These are phyloP conservation scores for Eptesicus fuscus DNA, from an alignment of 2,113 vertebrate species.

Conservation along the genomic window DNA sequence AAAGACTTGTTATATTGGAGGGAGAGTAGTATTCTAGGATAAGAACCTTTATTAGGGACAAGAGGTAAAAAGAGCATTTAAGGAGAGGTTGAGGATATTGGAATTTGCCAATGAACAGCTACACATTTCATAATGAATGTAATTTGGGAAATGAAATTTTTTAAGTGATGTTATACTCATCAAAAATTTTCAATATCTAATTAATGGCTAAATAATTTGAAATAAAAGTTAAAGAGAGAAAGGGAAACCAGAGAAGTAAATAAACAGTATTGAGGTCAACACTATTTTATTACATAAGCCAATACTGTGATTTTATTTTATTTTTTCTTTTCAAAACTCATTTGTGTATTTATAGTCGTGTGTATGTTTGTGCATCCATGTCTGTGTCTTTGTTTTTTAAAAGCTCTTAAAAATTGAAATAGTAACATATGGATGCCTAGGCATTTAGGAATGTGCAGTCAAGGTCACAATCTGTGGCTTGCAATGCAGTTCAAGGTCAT, in stretches of 20 bases:
- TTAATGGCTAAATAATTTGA: neutral
- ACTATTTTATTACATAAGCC: slow-evolving; percentile 48
- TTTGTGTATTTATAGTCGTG: neutral
- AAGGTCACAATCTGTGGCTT: neutral
- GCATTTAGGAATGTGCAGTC: neutral
- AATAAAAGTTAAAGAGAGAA: neutral
- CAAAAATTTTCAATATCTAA: slow-evolving; percentile 50
- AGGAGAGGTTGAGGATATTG: neutral
- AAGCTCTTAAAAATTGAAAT: neutral
- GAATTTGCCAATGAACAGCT: neutral
- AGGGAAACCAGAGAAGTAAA: neutral
- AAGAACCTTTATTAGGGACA: neutral
- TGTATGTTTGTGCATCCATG: too few species aligned
- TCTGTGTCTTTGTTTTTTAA: neutral
- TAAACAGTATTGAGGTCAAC: neutral
- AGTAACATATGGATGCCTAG: neutral
- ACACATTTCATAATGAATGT: neutral
- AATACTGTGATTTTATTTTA: neutral
- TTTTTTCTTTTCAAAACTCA: slow-evolving; percentile 33
- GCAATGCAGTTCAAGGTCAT: neutral
- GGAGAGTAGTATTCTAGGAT: neutral
- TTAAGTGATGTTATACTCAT: neutral
- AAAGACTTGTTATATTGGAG: neutral
- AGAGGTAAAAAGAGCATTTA: neutral
- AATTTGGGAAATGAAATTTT: slow-evolving; percentile 68